phyloP scores from a whole-genome alignment of 2,888 invertebrate species.

The Rhamnusium bicolor region DNA sequence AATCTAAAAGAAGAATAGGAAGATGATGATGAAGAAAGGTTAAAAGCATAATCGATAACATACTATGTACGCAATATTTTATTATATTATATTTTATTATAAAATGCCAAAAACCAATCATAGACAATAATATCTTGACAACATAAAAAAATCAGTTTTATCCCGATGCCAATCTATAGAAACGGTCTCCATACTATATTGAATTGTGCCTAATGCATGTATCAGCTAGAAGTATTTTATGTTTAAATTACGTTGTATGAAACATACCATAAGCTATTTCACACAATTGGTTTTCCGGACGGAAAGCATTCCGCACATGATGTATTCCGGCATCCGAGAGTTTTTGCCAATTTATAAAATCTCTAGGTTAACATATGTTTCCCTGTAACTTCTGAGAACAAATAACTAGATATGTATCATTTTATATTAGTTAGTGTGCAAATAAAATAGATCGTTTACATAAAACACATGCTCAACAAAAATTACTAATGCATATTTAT shows the following conservation, averaged over 20 bases:
- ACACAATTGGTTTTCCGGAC: conserved; percentile 38
- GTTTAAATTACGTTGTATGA: not conserved
- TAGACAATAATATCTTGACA: too few species aligned
- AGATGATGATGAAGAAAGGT: too few species aligned
- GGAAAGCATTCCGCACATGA: conserved; percentile 42
- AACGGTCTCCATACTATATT: not conserved
- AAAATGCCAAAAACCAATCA: not conserved
- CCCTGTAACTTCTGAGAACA: not conserved
- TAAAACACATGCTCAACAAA: not conserved
- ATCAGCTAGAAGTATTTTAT: not conserved
- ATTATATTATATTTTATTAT: too few species aligned
- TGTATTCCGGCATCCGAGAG: conserved; percentile 26
- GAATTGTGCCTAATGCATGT: not conserved
- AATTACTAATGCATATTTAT: too few species aligned
- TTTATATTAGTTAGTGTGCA: not conserved
- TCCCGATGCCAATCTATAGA: not conserved
- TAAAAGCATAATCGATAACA: too few species aligned
- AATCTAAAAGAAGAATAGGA: too few species aligned
- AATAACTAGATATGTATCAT: not conserved
- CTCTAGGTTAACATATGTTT: not conserved
- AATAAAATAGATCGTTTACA: not conserved
- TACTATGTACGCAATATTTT: too few species aligned
- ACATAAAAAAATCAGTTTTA: not conserved
- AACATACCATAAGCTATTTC: conserved; percentile 8
- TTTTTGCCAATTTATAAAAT: conserved; percentile 24